Evolutionary conservation across 2,888 invertebrate genomes (phyloP), one percentile per base, ranked within the genome.

Genomic region (Venustoraphidia nigricollis): DNA sequence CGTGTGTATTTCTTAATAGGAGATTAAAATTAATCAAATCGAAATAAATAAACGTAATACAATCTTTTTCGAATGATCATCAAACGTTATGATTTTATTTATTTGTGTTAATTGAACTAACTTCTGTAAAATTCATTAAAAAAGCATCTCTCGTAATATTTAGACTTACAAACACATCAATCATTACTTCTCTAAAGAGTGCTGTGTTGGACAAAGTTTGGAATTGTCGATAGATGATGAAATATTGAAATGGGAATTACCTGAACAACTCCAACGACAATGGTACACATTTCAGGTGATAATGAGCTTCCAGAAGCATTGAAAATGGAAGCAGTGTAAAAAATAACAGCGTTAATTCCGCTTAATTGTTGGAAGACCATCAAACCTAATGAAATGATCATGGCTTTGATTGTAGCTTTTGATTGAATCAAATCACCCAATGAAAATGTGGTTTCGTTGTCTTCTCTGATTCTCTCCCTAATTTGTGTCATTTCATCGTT

Each of bases 401-500:
- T 47, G 11, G 59, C 63, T 49, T 56, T 60, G 27, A 53, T 49
- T n/a, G 59, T 58, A 3, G 58, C 56, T 41, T 41, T 41, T 17
- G 45, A 45, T 44, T 61, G 62, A 44, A 72, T 64, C 9, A 72
- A 54, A 49, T 74, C 71, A 44, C 66, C 67, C 41, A 75, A 68
- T 0, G 67, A 68, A 5, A 66, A 67, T 58, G 66, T 68, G 53
- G 67, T 69, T 48, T 63, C 67, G 1, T 62, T 66, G 34, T 67
- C 65, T 53, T 68, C 72, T 53, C 68, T 62, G 34, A 73, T 61
- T 35, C 68, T 62, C 52, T 73, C 72, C 41, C 68, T 69, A 36
- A 77, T 60, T 3, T 61, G 62, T 48, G 66, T 68, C 6, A 77
- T 59, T 63, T 81, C 80, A 14, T 71, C 66, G 41, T 72, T 75